A percentile compares a stretch with the other conserved stretches of the same genome.
These are phyloP conservation scores for Perca fluviatilis DNA, from an alignment of 2,113 vertebrate genomes.

Conservation along the genomic window DNA sequence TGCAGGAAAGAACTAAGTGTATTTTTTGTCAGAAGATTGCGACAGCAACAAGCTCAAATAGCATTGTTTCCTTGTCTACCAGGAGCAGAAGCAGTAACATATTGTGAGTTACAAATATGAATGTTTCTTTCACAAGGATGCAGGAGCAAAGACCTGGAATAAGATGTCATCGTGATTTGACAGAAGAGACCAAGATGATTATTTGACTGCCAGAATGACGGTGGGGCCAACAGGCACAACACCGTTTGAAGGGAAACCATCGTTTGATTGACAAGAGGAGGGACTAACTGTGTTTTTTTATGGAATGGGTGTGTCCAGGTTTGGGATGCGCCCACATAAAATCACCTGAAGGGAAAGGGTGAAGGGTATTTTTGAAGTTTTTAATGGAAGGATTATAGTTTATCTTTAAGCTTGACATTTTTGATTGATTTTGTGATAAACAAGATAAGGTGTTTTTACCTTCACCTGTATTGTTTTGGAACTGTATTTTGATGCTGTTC, in stretches of 20 bases:
- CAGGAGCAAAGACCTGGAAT: constrained; percentile 18
- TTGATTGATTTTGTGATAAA: constrained; percentile 55
- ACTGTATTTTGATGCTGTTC: constrained; percentile 34
- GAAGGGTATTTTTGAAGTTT: constrained; percentile 12
- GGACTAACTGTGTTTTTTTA: constrained; percentile 18
- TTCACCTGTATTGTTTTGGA: constrained; percentile 52
- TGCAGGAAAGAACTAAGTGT: constrained; percentile 12
- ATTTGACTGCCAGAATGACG: neutral
- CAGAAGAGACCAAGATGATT: neutral
- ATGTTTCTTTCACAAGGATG: constrained; percentile 10
- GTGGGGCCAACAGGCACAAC: neutral
- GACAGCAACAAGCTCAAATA: neutral
- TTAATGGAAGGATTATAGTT: constrained; percentile 27
- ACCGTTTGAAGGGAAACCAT: constrained; percentile 17
- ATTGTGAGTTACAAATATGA: constrained; percentile 2
- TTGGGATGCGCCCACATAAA: constrained; percentile 16
- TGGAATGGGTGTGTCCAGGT: neutral
- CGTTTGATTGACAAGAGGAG: constrained; percentile 2
- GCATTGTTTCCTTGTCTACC: constrained; percentile 11
- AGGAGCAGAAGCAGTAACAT: constrained; percentile 4
- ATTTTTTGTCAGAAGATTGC: constrained; percentile 38
- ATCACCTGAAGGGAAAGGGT: neutral
- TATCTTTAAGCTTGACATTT: constrained; percentile 53
- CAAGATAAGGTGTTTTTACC: constrained; percentile 51
- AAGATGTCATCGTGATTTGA: constrained; percentile 15